These are phyloP conservation scores for Matsumurasca onukii DNA, from an alignment of 1,140 invertebrate species.

Conservation along the genomic window DNA sequence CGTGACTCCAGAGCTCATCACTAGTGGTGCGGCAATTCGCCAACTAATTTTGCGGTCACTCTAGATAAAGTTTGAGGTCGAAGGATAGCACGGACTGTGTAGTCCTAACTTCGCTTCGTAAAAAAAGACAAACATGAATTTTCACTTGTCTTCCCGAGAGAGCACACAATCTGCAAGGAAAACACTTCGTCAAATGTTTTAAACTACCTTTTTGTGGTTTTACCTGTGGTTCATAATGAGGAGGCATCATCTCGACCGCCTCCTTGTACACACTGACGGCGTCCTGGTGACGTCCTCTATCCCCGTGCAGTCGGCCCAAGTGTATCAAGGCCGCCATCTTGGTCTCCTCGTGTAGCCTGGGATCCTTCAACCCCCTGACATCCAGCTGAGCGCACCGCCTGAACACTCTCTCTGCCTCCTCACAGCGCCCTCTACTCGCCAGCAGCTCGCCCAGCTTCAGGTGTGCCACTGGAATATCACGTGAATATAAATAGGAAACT, in stretches of 20 bases:
- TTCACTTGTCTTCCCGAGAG: too few relatives aligned
- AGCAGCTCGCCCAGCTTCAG: constrained; percentile 90
- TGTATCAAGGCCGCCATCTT: constrained; percentile 89
- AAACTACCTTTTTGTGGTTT: too few relatives aligned
- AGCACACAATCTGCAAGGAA: too few relatives aligned
- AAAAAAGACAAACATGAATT: too few relatives aligned
- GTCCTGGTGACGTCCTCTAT: constrained; percentile 78
- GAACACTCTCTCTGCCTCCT: constrained; percentile 82
- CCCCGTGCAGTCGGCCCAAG: constrained; percentile 84
- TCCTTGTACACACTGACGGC: constrained; percentile 88
- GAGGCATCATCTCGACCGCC: constrained; percentile 78
- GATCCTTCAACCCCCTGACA: constrained; percentile 84
- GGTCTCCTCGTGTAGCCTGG: constrained; percentile 84
- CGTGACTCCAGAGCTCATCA: too few relatives aligned
- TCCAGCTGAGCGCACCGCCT: constrained; percentile 80
- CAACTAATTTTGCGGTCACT: too few relatives aligned
- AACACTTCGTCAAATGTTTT: too few relatives aligned
- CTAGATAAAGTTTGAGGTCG: too few relatives aligned
- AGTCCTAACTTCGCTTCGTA: too few relatives aligned
- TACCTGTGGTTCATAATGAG: constrained; percentile 79
- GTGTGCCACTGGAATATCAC: constrained; percentile 80
- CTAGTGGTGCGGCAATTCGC: too few relatives aligned
- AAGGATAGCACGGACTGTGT: too few relatives aligned
- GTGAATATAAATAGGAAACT: too few relatives aligned
- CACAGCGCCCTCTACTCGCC: constrained; percentile 73